Conservation (phyloP, 2,113 vertebrate genomes). For the Psammodynastes pulverulentus region DNA sequence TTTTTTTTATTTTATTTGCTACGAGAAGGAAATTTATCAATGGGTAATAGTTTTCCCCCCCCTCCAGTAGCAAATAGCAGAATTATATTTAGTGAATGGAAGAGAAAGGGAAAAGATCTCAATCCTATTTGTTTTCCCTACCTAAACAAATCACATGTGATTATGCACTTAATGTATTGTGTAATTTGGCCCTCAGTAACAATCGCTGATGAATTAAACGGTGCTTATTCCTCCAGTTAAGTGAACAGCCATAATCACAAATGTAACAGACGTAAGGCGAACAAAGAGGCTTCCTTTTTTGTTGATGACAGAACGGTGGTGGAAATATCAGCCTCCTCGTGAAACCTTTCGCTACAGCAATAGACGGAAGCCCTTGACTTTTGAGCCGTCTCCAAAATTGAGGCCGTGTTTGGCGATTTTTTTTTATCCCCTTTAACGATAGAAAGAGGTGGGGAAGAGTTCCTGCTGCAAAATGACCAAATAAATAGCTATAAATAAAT, state of each 20-base stretch:
- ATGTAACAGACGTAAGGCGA: neutral
- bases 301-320: neutral
- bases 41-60: neutral
- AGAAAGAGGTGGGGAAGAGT: conserved; percentile 62
- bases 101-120: neutral
- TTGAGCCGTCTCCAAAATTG: conserved; percentile 38
- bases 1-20: neutral
- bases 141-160: neutral
- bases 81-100: neutral
- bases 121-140: neutral
- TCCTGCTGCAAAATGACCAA: conserved; percentile 66
- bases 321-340: neutral
- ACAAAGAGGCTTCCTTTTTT: neutral
- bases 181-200: neutral
- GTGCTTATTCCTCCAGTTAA: neutral
- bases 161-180: neutral
- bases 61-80: neutral
- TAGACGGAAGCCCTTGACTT: conserved; percentile 1
- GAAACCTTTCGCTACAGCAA: neutral
- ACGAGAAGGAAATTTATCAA: neutral
- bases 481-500: neutral
- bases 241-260: neutral
- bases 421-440: conserved; percentile 36
- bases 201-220: neutral
- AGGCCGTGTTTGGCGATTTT: conserved; percentile 36